Percentiles rank a stretch among this genome's conserved stretches.
Conservation (phyloP, 2,888 invertebrate genomes). For the Pseudeuparius sepicola region DNA sequence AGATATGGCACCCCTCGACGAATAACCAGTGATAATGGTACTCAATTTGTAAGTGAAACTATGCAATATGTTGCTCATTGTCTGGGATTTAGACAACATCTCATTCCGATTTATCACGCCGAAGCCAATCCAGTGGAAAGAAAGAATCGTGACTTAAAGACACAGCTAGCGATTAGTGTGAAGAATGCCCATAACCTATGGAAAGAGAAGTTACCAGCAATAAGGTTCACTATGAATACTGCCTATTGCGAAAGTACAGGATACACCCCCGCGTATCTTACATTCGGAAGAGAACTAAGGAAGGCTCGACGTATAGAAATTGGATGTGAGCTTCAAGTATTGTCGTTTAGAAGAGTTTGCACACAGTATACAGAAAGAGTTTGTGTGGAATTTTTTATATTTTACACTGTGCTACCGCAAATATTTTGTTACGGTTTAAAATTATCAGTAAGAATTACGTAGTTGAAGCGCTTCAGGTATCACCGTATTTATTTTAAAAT, state of each 20-base stretch:
- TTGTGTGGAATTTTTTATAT: too few relatives aligned
- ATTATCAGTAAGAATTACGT: too few relatives aligned
- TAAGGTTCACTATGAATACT: conserved; percentile 35
- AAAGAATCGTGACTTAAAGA: conserved; percentile 29
- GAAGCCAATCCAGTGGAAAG: conserved; percentile 20
- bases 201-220: conserved; percentile 16
- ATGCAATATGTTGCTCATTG: conserved; percentile 31
- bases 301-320: too few relatives aligned
- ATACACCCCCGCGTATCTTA: conserved; percentile 29
- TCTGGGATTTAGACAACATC: conserved; percentile 25
- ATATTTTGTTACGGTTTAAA: too few relatives aligned
- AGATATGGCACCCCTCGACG: conserved; percentile 31
- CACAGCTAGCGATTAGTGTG: conserved; percentile 28
- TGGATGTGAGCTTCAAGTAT: too few relatives aligned
- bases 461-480: too few relatives aligned
- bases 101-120: conserved; percentile 26
- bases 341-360: too few relatives aligned
- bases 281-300: conserved; percentile 16
- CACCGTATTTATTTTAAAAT: too few relatives aligned
- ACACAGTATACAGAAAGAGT: too few relatives aligned
- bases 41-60: conserved; percentile 28
- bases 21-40: conserved; percentile 33
- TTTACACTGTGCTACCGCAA: too few relatives aligned
- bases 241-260: conserved; percentile 17
- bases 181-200: conserved; percentile 27